A percentile compares a stretch with the other conserved stretches of the same genome.
phyloP scores from a whole-genome alignment of 2,797 vertebrate genomes.

The Pristis pectinata region DNA sequence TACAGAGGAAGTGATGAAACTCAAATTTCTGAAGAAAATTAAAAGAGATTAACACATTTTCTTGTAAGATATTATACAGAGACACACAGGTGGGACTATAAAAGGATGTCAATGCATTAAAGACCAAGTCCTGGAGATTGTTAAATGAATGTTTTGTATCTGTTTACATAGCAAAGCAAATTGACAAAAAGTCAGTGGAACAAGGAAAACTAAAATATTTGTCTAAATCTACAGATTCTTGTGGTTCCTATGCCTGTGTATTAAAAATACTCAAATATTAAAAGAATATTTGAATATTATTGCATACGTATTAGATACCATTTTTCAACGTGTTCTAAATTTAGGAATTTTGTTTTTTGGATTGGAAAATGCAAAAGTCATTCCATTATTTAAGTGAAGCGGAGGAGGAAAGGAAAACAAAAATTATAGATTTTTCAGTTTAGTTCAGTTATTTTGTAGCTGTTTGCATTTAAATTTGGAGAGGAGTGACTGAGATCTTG shows the following conservation, averaged over 20 bases:
- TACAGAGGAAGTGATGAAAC: not conserved
- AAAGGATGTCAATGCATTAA: no score
- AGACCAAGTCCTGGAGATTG: no score
- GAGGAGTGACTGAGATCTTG: not conserved
- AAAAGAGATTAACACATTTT: no score
- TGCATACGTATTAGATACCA: not conserved
- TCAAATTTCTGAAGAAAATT: no score
- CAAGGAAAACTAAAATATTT: not conserved
- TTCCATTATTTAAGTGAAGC: not conserved
- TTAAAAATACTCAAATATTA: no score
- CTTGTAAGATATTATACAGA: no score
- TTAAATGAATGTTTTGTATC: not conserved
- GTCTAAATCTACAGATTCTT: not conserved
- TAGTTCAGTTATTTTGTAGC: not conserved
- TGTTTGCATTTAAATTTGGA: not conserved
- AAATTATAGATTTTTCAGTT: not conserved
- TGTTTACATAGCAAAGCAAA: not conserved
- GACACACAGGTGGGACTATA: no score
- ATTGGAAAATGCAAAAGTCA: not conserved
- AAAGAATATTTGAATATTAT: not conserved
- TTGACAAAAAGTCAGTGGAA: not conserved
- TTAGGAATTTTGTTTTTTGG: not conserved
- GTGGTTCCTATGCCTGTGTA: not conserved
- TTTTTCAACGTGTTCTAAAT: no score
- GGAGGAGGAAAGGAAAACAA: not conserved